These are phyloP conservation scores for Drepanosiphum platanoidis DNA, from an alignment of 2,888 invertebrate genomes.

Conservation along the genomic window DNA sequence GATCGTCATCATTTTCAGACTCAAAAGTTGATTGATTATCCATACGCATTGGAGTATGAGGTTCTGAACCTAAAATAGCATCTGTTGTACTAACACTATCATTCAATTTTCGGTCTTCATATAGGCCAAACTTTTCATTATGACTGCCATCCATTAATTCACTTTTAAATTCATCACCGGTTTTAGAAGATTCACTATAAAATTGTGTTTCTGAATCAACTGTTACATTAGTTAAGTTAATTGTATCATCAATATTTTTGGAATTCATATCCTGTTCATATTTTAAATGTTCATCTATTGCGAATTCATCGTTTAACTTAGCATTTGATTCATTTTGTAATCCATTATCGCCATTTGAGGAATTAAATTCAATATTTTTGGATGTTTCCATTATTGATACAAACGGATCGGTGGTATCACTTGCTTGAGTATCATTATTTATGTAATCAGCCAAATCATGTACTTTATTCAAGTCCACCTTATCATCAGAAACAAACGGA, in stretches of 20 bases:
- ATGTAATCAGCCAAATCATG: conserved; percentile 40
- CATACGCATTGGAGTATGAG: conserved; percentile 53
- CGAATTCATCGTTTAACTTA: conserved; percentile 21
- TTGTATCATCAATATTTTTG: conserved; percentile 23
- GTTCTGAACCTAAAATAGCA: conserved; percentile 57
- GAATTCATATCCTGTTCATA: conserved; percentile 43
- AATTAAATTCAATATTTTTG: conserved; percentile 35
- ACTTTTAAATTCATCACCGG: conserved; percentile 30
- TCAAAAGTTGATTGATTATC: conserved; percentile 58
- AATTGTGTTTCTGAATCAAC: conserved; percentile 17
- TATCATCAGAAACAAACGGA: conserved; percentile 18
- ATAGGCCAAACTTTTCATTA: conserved; percentile 13
- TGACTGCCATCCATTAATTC: conserved; percentile 22
- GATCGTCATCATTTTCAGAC: conserved; percentile 54
- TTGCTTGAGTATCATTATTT: conserved; percentile 8
- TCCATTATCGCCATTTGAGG: neutral
- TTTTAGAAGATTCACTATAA: conserved; percentile 31
- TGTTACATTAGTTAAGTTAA: conserved; percentile 35
- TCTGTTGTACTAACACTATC: conserved; percentile 55
- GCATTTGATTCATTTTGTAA: conserved; percentile 7
- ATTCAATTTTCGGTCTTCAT: conserved; percentile 34
- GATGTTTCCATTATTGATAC: conserved; percentile 39
- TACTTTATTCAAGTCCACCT: conserved; percentile 42
- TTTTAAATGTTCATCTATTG: conserved; percentile 6
- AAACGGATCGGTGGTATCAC: neutral